A percentile compares a stretch with the other conserved stretches of the same genome.
Evolutionary conservation across 1,140 invertebrate genomes (phyloP).

Genomic region (Zaprionus davidi): DNA sequence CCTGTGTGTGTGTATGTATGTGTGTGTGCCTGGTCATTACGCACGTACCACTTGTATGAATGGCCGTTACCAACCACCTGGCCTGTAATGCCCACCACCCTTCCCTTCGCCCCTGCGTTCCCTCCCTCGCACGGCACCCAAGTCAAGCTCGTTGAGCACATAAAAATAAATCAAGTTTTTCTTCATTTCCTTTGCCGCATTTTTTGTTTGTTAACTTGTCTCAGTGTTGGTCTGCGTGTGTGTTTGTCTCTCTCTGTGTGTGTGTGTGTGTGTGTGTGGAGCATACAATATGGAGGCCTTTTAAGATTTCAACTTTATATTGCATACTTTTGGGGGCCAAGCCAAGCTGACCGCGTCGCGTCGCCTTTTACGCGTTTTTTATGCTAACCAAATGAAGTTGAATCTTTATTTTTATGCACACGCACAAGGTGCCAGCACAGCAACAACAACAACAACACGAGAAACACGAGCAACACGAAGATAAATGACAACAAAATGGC

Average conservation of each 20-base stretch:
- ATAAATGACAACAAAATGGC: conserved; percentile 16
- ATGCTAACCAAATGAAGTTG: conserved; percentile 78
- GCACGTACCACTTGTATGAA: conserved; percentile 80
- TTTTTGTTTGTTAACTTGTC: conserved; percentile 27
- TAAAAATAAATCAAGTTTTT: conserved; percentile 82
- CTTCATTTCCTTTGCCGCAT: conserved; percentile 75
- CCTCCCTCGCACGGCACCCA: conserved; percentile 37
- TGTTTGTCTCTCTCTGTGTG: conserved; percentile 28
- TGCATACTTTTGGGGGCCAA: conserved; percentile 35
- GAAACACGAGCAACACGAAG: conserved; percentile 18
- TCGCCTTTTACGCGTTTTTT: conserved; percentile 70
- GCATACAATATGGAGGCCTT: conserved; percentile 57
- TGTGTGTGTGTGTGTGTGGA: conserved; percentile 25
- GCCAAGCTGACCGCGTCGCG: conserved; percentile 39
- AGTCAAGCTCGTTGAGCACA: conserved; percentile 65
- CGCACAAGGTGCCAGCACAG: conserved; percentile 44
- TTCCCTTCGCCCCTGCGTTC: background rate
- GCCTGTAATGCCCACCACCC: background rate
- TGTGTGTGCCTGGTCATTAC: conserved; percentile 74
- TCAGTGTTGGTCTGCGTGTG: conserved; percentile 2
- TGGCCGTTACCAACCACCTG: conserved; percentile 41
- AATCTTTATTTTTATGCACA: conserved; percentile 56
- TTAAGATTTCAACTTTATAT: conserved; percentile 74
- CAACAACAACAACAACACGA: conserved; percentile 14
- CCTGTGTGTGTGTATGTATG: conserved; percentile 15